Percentiles rank a stretch among this genome's conserved stretches.
Evolutionary conservation across 2,113 vertebrate species (phyloP).

Genomic region (Struthidea cinerea): DNA sequence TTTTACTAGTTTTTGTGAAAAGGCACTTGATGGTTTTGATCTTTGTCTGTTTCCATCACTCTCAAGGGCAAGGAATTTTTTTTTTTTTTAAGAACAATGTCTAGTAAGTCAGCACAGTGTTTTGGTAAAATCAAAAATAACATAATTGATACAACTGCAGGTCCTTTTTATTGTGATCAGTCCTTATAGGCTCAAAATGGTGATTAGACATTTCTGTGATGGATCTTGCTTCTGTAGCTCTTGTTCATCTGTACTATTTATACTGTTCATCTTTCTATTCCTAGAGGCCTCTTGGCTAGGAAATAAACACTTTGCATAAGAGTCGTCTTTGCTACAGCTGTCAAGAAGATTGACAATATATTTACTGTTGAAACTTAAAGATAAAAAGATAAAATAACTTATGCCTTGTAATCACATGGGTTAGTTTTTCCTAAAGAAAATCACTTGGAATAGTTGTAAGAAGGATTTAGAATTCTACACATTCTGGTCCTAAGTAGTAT

Average conservation of each 20-base stretch:
- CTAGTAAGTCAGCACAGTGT: background rate
- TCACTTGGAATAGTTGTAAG: background rate
- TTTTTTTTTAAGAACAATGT: background rate
- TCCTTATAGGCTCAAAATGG: background rate
- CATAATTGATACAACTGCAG: background rate
- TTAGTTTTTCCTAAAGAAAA: background rate
- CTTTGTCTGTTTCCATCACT: background rate
- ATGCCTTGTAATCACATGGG: background rate
- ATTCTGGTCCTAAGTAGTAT: background rate
- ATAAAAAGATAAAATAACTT: constrained; percentile 17
- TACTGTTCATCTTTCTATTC: background rate
- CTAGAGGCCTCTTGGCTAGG: background rate
- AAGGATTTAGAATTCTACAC: background rate
- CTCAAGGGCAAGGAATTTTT: background rate
- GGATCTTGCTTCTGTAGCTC: background rate
- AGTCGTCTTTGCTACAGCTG: background rate
- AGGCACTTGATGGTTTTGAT: background rate
- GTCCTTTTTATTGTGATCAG: background rate
- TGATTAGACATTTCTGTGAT: background rate
- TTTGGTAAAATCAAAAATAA: background rate
- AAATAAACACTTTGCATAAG: background rate
- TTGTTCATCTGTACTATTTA: background rate
- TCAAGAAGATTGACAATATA: constrained; percentile 10
- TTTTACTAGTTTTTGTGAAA: background rate
- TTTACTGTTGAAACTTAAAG: constrained; percentile 15